Evolutionary conservation across 2,113 vertebrate species (phyloP).

Genomic region (Hippocampus comes): DNA sequence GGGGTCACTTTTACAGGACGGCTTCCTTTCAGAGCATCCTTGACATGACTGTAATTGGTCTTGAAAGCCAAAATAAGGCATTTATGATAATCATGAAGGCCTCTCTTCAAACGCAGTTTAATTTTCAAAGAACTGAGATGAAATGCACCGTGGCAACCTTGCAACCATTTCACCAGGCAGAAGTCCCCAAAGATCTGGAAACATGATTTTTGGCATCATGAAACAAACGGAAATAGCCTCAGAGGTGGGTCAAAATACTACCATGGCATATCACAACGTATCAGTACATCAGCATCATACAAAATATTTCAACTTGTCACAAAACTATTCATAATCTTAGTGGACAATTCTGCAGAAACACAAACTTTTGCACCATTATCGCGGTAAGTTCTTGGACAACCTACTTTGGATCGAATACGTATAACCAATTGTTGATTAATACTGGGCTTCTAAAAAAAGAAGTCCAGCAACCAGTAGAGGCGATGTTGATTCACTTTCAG

Average conservation of each 20-base stretch:
- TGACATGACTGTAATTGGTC: conserved; percentile 20
- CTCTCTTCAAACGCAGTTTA: conserved; percentile 19
- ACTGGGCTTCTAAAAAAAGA: too few species aligned
- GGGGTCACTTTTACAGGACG: not conserved
- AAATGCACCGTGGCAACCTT: conserved; percentile 11
- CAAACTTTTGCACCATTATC: not conserved
- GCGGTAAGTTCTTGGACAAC: not conserved
- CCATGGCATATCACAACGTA: too few species aligned
- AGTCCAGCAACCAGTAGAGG: too few species aligned
- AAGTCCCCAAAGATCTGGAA: not conserved
- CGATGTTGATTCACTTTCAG: too few species aligned
- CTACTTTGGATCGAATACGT: not conserved
- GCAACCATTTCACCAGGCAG: conserved; percentile 2
- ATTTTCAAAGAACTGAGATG: conserved; percentile 3
- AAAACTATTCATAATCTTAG: not conserved
- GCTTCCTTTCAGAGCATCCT: conserved; percentile 4
- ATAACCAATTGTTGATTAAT: too few species aligned
- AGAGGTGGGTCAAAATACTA: conserved; percentile 51
- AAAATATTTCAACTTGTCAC: too few species aligned
- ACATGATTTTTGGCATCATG: not conserved
- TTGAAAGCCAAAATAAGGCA: not conserved
- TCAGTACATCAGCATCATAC: not conserved
- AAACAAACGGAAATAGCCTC: conserved; percentile 46
- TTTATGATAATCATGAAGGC: conserved; percentile 6
- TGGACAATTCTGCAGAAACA: not conserved